Percentiles rank a stretch among this genome's conserved stretches.
Conservation (phyloP, 1,140 invertebrate genomes). For the Drosophila nebulosa region DNA sequence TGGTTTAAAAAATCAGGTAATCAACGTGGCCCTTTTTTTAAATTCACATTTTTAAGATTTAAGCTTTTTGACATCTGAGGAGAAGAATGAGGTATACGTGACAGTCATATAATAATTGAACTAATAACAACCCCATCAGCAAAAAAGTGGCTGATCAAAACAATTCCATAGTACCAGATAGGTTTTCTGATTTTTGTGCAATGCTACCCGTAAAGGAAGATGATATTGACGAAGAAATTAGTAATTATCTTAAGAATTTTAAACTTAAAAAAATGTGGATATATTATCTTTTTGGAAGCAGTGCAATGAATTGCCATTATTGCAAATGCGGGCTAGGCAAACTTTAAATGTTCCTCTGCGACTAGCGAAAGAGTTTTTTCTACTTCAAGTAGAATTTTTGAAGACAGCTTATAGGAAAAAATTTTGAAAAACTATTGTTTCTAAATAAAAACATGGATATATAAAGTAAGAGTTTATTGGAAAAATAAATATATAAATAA, state of each 20-base stretch:
- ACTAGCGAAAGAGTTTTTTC: background rate
- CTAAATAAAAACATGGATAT: background rate
- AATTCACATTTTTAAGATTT: background rate
- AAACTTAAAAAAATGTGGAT: background rate
- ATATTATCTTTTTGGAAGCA: background rate
- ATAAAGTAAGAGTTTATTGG: background rate
- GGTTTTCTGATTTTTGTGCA: background rate
- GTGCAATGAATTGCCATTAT: background rate
- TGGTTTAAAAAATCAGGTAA: constrained; percentile 14
- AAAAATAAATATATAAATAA: background rate
- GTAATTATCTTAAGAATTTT: background rate
- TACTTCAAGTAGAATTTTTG: background rate
- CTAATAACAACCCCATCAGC: background rate
- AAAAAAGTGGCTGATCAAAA: background rate
- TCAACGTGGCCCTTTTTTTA: background rate
- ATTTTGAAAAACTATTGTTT: background rate
- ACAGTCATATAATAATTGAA: background rate
- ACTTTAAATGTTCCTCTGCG: background rate
- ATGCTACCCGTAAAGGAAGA: background rate
- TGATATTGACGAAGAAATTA: background rate
- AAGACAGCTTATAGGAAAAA: background rate
- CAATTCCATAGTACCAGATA: background rate
- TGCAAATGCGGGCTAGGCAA: background rate
- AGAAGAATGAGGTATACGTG: background rate
- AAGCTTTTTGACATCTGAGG: background rate